Evolutionary conservation across 2,888 invertebrate genomes (phyloP).

Genomic region (Odontocolon sp.): DNA sequence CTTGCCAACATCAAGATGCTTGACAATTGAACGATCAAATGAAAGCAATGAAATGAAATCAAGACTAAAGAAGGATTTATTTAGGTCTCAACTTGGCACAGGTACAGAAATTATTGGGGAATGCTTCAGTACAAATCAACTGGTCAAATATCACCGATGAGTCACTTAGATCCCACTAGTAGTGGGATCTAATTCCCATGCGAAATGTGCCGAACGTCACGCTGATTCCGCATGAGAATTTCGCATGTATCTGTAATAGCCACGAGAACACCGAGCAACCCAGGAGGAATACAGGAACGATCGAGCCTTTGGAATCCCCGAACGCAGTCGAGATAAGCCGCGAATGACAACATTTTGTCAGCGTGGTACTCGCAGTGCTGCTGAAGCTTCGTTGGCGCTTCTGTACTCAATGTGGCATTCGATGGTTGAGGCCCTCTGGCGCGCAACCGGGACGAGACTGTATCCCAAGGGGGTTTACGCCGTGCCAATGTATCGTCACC

Average conservation of each 20-base stretch:
- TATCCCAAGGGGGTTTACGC: conserved; percentile 55
- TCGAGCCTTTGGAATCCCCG: conserved; percentile 57
- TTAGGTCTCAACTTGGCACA: no score
- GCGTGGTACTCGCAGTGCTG: conserved; percentile 45
- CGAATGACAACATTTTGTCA: conserved; percentile 72
- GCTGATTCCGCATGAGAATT: conserved; percentile 47
- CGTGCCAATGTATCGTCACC: conserved; percentile 62
- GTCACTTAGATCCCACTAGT: conserved; percentile 42
- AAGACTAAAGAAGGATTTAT: no score
- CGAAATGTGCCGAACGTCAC: conserved; percentile 40
- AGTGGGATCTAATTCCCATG: conserved; percentile 18
- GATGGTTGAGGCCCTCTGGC: conserved; percentile 43
- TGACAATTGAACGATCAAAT: no score
- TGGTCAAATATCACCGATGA: conserved; percentile 23
- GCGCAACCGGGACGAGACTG: conserved; percentile 45
- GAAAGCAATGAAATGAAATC: no score
- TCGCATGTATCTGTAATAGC: conserved; percentile 8
- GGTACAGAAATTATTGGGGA: not conserved
- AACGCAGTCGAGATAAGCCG: conserved; percentile 68
- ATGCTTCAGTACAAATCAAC: not conserved
- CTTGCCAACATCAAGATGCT: no score
- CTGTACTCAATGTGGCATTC: conserved; percentile 57
- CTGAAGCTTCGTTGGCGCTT: conserved; percentile 14
- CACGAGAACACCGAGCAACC: conserved; percentile 2
- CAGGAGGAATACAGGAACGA: conserved; percentile 18